Conservation (phyloP, 2,888 invertebrate species). For the Mystacides longicornis region DNA sequence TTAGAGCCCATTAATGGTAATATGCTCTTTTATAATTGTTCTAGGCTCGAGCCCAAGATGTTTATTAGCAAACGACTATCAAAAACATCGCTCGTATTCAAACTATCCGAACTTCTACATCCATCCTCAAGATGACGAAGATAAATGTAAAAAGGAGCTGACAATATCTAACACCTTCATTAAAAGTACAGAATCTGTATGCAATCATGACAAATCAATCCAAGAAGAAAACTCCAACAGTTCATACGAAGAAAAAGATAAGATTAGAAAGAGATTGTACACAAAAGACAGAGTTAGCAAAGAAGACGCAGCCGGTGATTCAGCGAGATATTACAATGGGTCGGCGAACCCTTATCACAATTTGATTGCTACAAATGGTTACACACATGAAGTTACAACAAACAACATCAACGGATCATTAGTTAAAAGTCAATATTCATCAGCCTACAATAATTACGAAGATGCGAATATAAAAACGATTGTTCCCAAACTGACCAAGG, state of each 20-base stretch:
- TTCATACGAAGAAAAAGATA: slow-evolving; percentile 1
- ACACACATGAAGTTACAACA: too few species aligned
- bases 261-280: not conserved
- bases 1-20: too few species aligned
- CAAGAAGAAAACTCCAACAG: not conserved
- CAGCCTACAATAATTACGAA: too few species aligned
- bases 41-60: not conserved
- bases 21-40: not conserved
- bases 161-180: not conserved
- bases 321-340: not conserved
- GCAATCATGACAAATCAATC: not conserved
- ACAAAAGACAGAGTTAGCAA: not conserved
- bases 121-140: not conserved
- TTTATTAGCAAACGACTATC: not conserved
- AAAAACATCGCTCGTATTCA: slow-evolving; percentile 6
- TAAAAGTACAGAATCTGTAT: not conserved
- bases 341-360: not conserved
- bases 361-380: not conserved
- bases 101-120: not conserved
- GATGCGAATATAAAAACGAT: too few species aligned
- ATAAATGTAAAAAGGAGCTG: not conserved
- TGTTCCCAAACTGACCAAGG: too few species aligned
- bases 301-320: not conserved
- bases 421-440: too few species aligned
- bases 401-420: too few species aligned